Percentiles rank a stretch among this genome's conserved stretches.
phyloP scores from a whole-genome alignment of 35 echinoderm and acorn worm species.

The Chiridota heheva region DNA sequence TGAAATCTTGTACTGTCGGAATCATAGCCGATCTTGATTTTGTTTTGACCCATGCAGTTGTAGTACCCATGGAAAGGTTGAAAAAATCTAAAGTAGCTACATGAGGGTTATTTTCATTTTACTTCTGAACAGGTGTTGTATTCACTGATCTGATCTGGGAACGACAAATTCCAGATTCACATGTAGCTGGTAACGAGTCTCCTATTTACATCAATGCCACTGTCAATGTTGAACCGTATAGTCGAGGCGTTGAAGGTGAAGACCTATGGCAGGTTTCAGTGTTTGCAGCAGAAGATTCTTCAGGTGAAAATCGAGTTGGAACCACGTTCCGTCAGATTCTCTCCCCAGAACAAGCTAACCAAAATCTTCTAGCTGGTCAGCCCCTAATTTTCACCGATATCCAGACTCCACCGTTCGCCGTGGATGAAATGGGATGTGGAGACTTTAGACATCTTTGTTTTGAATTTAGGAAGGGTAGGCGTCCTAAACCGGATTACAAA shows the following conservation, averaged over 20 bases:
- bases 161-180: neutral
- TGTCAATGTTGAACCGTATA: constrained; percentile 26
- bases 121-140: constrained; percentile 31
- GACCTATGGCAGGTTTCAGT: constrained; percentile 66
- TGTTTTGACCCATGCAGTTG: no score
- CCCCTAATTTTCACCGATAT: constrained; percentile 52
- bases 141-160: constrained; percentile 19
- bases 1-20: no score
- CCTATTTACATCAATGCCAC: constrained; percentile 55
- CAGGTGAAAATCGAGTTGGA: constrained; percentile 56
- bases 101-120: no score
- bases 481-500: constrained; percentile 57
- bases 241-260: constrained; percentile 48
- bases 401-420: constrained; percentile 56
- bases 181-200: constrained; percentile 9
- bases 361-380: constrained; percentile 10
- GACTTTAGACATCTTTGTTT: constrained; percentile 76
- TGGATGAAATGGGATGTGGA: constrained; percentile 66
- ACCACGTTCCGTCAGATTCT: constrained; percentile 71
- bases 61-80: no score
- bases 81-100: no score
- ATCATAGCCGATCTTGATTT: no score
- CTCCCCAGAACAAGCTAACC: constrained; percentile 36
- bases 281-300: constrained; percentile 52
- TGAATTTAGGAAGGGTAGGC: constrained; percentile 60